Base-by-base conservation (phyloP, 2,888 invertebrate genomes). In the Odontocolon sp. region DNA sequence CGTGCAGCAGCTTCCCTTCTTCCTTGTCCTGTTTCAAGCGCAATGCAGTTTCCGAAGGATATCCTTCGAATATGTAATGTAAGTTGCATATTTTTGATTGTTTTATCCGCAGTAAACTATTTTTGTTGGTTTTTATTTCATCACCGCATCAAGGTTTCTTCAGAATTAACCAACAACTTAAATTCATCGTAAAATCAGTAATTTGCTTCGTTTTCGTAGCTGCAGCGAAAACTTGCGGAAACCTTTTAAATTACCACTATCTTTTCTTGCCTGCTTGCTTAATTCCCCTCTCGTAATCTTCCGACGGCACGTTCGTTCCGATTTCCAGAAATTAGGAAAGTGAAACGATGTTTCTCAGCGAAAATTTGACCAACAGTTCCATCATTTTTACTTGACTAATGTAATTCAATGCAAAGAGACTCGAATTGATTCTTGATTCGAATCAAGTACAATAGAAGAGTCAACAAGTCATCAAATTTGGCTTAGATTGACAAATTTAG, bases 31-130 rank as follows among this genome's bases (percentile, higher is more conserved):
- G 81, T 82, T 80, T 82, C 78, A 78, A 33, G 28, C 54, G 64
- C 81, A 69, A 74, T 77, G 77, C 81, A 79, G 76, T 83, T 79
- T 77, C 71, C 71, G 80, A 83, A 82, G n/a, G n/a, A n/a, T n/a
- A n/a, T n/a, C n/a, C n/a, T n/a, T n/a, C n/a, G n/a, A n/a, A n/a
- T n/a, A n/a, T n/a, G n/a, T n/a, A n/a, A n/a, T n/a, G n/a, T n/a
- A n/a, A n/a, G n/a, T n/a, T n/a, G n/a, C n/a, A n/a, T n/a, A n/a
- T n/a, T n/a, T n/a, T n/a, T n/a, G n/a, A n/a, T n/a, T n/a, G n/a
- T n/a, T n/a, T n/a, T n/a, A n/a, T n/a, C n/a, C n/a, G n/a, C n/a
- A n/a, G n/a, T n/a, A n/a, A n/a, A n/a, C n/a, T n/a, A n/a, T n/a
- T n/a, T n/a, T n/a, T n/a, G n/a, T n/a, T n/a, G n/a, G n/a, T n/a